Base-by-base conservation (phyloP, 2,113 vertebrate genomes). In the Dicrurus megarhynchus region DNA sequence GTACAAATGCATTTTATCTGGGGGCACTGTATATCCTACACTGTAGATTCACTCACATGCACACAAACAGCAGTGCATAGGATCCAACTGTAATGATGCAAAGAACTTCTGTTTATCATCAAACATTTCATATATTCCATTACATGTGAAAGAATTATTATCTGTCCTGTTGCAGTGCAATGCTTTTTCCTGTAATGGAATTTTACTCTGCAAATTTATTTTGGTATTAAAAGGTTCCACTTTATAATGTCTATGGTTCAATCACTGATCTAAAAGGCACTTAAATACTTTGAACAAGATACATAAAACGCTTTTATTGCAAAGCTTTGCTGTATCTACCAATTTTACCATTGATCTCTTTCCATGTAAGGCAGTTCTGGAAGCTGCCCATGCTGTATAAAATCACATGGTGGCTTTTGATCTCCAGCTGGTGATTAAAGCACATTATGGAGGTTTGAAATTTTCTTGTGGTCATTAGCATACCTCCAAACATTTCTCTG, bases 231-330 rank as follows among this genome's bases (percentile, higher is more conserved):
- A 98, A 98, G 96, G 97, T 97, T 98, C 98, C 97, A 98, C 98
- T 98, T 98, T 98, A 97, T 98, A 98, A 98, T 96, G 97, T 97
- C 97, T 95, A 89, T 85, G 95, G 98, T 98, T 98, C 98, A 98
- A 97, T 98, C 98, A 97, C 97, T 98, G 98, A 98, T 98, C 98
- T 98, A 98, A 98, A 98, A 98, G 97, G 97, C 97, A 98, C 98
- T 98, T 98, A 98, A 98, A 98, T 33, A 96, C 98, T 98, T 98
- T 98, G 98, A 98, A 98, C 97, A 97, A 97, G 97, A 98, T 96
- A 97, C 97, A 97, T 98, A 97, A 98, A 98, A 98, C 7, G 97
- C 97, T 98, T 98, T 98, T 98, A 98, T 96, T 98, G 97, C 97
- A 96, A 95, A 96, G 98, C 91, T 97, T 97, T 97, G 97, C 97